phyloP scores from a whole-genome alignment of 2,888 invertebrate genomes.

The Erpobdella octoculata region DNA sequence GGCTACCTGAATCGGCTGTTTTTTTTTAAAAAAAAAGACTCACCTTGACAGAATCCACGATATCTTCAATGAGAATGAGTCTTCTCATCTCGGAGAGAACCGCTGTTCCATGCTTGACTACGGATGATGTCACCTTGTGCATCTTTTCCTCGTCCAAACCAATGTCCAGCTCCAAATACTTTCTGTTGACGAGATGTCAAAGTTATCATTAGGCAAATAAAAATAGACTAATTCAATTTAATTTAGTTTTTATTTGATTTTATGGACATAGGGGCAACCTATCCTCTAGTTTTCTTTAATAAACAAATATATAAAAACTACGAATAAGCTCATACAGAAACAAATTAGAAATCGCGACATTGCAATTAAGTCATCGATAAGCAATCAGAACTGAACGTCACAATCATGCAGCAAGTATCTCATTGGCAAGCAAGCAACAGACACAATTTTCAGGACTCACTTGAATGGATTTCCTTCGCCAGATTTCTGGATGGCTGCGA shows the following conservation, averaged over 20 bases:
- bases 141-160: conserved; percentile 83
- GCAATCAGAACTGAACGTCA: no score
- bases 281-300: no score
- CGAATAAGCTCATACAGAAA: no score
- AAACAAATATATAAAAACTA: no score
- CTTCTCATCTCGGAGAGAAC: conserved; percentile 74
- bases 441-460: conserved; percentile 57
- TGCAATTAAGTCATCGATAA: no score
- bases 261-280: no score
- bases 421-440: background rate
- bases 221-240: no score
- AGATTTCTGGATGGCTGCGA: conserved; percentile 85
- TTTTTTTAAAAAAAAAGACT: background rate
- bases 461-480: conserved; percentile 97
- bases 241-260: no score
- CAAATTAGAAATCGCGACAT: no score
- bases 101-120: conserved; percentile 74
- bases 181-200: conserved; percentile 45
- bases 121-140: conserved; percentile 64
- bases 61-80: conserved; percentile 89
- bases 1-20: background rate
- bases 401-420: no score
- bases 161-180: conserved; percentile 75
- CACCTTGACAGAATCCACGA: conserved; percentile 69
- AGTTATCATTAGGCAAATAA: background rate